Percentiles rank a stretch among this genome's conserved stretches.
Conservation (phyloP, 2,888 invertebrate species). For the Chorisops tibialis region DNA sequence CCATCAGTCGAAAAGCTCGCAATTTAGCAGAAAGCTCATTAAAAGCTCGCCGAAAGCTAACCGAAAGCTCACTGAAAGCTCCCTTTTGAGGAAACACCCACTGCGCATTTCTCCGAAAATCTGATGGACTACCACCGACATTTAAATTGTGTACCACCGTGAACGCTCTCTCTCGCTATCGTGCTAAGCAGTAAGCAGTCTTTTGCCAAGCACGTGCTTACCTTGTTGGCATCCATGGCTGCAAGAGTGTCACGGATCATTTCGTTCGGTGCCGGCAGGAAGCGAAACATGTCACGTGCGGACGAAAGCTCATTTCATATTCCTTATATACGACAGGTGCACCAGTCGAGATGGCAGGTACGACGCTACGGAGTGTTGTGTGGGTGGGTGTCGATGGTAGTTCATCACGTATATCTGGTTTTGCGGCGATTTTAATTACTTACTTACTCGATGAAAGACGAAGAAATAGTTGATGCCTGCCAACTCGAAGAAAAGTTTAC, state of each 20-base stretch:
- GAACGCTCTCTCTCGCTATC: too few species aligned
- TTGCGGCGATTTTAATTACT: slow-evolving; percentile 11
- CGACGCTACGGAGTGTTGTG: not conserved
- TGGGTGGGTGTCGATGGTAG: not conserved
- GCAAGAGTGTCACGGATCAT: slow-evolving; percentile 11
- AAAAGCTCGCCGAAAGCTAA: too few species aligned
- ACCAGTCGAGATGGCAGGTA: not conserved
- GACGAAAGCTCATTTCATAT: slow-evolving; percentile 28
- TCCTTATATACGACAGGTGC: slow-evolving; percentile 11
- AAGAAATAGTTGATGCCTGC: not conserved
- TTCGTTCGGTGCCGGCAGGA: slow-evolving; percentile 7
- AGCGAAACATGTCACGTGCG: slow-evolving; percentile 26
- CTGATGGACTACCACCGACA: too few species aligned
- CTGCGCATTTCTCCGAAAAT: too few species aligned
- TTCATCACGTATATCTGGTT: not conserved
- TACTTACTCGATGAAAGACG: not conserved
- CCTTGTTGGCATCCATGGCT: not conserved
- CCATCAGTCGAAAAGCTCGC: too few species aligned
- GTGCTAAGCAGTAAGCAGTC: too few species aligned
- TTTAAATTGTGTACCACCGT: too few species aligned
- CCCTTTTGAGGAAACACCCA: too few species aligned
- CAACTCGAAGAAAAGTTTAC: not conserved
- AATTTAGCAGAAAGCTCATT: too few species aligned
- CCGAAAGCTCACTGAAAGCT: too few species aligned
- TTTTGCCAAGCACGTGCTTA: too few species aligned